Evolutionary conservation across 2,888 invertebrate species (phyloP), one percentile per base, ranked within the genome.

Genomic region (Drosophila dives): DNA sequence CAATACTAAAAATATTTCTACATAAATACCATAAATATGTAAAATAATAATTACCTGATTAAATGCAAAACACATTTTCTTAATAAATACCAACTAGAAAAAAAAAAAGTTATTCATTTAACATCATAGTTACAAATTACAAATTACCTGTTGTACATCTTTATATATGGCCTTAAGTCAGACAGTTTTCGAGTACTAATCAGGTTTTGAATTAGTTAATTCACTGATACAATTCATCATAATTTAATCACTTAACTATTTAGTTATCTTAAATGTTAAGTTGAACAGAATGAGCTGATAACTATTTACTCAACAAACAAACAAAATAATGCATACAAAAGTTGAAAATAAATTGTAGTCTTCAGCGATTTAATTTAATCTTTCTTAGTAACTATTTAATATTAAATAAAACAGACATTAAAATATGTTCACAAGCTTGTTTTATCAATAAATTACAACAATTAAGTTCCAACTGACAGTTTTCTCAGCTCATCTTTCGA

Each of bases 401-500:
- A 10, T 29, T 29, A 50, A 49, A n/a, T 17, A 50, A n/a, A 3
- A n/a, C 10, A 32, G 0, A 0, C 33, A 12, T 5, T 23, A 12
- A 10, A 5, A 32, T 23, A 48, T 20, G 17, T 32, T 11, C 15
- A 15, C 1, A 26, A 38, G 11, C 3, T n/a, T 15, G 33, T 8
- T 50, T 51, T 49, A 17, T 33, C 38, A 72, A 45, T 64, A 58
- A 20, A 33, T 64, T 55, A 33, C 48, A 53, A 50, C 29, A 55
- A 59, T 55, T 29, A 36, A 49, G 20, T 20, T 53, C 32, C n/a
- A 42, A 12, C 42, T 34, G 40, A 34, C 56, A 56, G 40, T 32
- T 45, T 51, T 48, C 58, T 68, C 53, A 75, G 53, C 58, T 62
- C 64, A 75, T 58, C 63, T 62, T 36, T 62, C 33, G 23, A 53